A percentile compares a stretch with the other conserved stretches of the same genome.
phyloP scores from a whole-genome alignment of 1,140 invertebrate species.

The Spodoptera frugiperda region DNA sequence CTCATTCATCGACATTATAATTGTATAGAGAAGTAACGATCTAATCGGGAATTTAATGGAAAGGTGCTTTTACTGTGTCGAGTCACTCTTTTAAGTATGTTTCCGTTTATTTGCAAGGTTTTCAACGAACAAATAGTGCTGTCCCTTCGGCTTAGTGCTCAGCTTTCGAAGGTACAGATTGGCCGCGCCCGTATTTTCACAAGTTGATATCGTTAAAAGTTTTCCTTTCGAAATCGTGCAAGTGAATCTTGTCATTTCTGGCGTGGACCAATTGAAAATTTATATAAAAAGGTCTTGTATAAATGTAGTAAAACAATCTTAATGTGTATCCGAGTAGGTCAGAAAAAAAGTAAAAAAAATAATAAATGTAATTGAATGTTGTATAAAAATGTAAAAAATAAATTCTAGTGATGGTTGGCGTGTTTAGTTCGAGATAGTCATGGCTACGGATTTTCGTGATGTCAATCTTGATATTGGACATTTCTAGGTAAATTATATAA shows the following conservation, averaged over 20 bases:
- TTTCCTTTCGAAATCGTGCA: conserved; percentile 10
- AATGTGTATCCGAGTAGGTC: conserved; percentile 31
- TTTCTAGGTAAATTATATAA: not conserved
- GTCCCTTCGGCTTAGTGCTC: not conserved
- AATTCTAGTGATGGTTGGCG: conserved; percentile 21
- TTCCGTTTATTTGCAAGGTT: conserved; percentile 9
- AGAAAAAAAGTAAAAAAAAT: conserved; percentile 2
- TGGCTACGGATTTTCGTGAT: not conserved
- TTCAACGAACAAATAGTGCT: conserved; percentile 14
- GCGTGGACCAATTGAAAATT: conserved; percentile 44
- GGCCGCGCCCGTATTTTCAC: conserved; percentile 34
- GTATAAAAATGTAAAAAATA: conserved; percentile 44
- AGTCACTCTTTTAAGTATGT: conserved; percentile 18
- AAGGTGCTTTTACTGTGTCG: conserved; percentile 35
- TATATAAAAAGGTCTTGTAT: conserved; percentile 37
- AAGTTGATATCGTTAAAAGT: conserved; percentile 16
- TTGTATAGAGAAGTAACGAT: conserved; percentile 20
- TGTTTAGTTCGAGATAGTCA: not conserved
- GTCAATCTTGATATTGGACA: not conserved
- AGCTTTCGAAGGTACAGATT: conserved; percentile 28
- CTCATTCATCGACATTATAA: conserved; percentile 31
- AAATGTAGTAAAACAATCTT: conserved; percentile 34
- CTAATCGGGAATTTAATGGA: conserved; percentile 22
- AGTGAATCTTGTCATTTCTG: conserved; percentile 16
- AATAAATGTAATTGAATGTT: conserved; percentile 39